phyloP scores from a whole-genome alignment of 2,113 vertebrate species.

The Brachionichthys hirsutus region DNA sequence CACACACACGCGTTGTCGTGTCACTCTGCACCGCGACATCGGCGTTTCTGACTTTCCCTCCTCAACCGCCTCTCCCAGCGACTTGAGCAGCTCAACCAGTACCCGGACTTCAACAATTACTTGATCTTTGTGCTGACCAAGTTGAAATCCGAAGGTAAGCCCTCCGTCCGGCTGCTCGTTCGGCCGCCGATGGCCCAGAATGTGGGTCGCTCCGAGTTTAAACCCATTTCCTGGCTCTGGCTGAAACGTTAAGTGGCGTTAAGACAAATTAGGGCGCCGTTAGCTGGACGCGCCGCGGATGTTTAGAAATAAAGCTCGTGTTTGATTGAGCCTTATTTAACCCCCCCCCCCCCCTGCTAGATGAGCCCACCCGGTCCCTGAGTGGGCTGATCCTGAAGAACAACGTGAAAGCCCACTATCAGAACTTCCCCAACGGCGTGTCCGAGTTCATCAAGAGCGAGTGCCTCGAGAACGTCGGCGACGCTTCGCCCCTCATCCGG shows the following conservation, averaged over 20 bases:
- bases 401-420: constrained; percentile 98
- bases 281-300: neutral
- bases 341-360: constrained; percentile 62
- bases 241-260: constrained; percentile 51
- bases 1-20: too few species aligned
- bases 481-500: constrained; percentile 94
- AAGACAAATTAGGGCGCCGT: constrained; percentile 37
- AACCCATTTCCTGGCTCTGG: constrained; percentile 66
- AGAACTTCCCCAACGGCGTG: constrained; percentile 93
- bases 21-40: too few species aligned
- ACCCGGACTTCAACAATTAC: constrained; percentile 99
- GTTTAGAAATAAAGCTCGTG: neutral
- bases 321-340: neutral
- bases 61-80: constrained; percentile 87
- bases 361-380: constrained; percentile 95
- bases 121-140: constrained; percentile 98
- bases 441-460: constrained; percentile 97
- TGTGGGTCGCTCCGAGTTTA: constrained; percentile 78
- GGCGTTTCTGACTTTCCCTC: constrained; percentile 65
- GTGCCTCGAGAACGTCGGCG: constrained; percentile 95
- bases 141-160: constrained; percentile 96
- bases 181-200: constrained; percentile 40
- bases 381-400: constrained; percentile 97
- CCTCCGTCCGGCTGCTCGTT: neutral
- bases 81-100: constrained; percentile 98